Conservation (phyloP, 2,797 vertebrate species). For the Enteromius afrohamiltoni region DNA sequence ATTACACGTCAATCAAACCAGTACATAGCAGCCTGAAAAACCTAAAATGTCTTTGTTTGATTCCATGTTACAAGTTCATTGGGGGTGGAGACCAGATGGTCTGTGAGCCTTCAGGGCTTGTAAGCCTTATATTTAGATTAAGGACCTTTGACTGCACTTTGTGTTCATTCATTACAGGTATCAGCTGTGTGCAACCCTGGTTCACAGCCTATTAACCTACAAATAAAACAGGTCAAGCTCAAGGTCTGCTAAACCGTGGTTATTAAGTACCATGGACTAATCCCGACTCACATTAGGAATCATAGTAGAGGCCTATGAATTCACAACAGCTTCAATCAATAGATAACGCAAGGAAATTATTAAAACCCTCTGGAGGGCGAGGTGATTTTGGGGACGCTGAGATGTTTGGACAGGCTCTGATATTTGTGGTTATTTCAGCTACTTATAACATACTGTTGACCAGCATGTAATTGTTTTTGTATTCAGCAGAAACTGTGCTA, state of each 20-base stretch:
- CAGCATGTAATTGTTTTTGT: no score
- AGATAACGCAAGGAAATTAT: conserved; percentile 12
- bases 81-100: conserved; percentile 50
- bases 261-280: conserved; percentile 22
- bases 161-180: conserved; percentile 52
- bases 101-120: conserved; percentile 40
- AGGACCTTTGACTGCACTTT: conserved; percentile 52
- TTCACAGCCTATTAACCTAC: conserved; percentile 52
- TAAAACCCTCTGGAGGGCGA: background rate
- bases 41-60: conserved; percentile 34
- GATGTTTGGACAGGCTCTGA: no score
- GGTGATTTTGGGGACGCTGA: no score
- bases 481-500: no score
- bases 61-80: conserved; percentile 29
- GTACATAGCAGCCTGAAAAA: conserved; percentile 4
- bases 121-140: conserved; percentile 43
- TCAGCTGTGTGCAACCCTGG: conserved; percentile 51
- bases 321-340: background rate
- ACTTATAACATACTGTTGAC: no score
- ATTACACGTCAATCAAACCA: conserved; percentile 9
- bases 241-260: conserved; percentile 35
- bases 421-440: no score
- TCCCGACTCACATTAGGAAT: conserved; percentile 7
- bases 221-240: conserved; percentile 55
- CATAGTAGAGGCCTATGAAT: background rate